Percentiles rank a stretch among this genome's conserved stretches.
Conservation (phyloP, 2,888 invertebrate species). For the Imbricaverruca yamaguchii region DNA sequence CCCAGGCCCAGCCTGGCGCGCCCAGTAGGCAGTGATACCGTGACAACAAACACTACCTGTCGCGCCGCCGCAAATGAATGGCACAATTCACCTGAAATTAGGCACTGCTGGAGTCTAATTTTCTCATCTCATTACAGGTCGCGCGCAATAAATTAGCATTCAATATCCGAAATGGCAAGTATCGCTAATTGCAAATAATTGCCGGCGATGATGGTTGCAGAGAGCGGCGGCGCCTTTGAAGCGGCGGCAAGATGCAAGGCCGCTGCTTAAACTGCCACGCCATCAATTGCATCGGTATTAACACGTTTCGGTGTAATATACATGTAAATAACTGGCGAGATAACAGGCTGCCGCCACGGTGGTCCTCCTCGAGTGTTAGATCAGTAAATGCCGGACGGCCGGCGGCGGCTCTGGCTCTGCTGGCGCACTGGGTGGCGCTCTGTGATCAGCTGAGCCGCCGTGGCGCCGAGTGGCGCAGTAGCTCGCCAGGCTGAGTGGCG, state of each 20-base stretch:
- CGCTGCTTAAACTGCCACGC: not conserved
- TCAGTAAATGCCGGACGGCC: not conserved
- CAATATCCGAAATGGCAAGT: constrained; percentile 18
- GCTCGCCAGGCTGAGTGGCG: not conserved
- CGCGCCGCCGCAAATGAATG: not conserved
- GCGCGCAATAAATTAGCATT: constrained; percentile 11
- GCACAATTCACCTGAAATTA: constrained; percentile 2
- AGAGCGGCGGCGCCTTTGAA: not conserved
- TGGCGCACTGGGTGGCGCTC: not conserved
- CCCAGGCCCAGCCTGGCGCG: too few species aligned
- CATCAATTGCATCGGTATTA: constrained; percentile 10
- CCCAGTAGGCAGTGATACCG: not conserved
- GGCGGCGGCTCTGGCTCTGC: not conserved
- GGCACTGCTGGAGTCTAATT: not conserved
- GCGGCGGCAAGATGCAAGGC: constrained; percentile 11
- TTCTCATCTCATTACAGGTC: constrained; percentile 12
- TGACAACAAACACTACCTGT: not conserved
- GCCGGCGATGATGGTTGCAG: constrained; percentile 3
- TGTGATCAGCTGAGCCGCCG: not conserved
- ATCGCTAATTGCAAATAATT: constrained; percentile 21
- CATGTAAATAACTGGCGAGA: constrained; percentile 1
- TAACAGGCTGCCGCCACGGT: not conserved
- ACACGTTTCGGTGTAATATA: constrained; percentile 18
- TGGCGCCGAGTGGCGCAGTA: not conserved
- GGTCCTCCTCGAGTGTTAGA: not conserved